Conservation (phyloP, 2,888 invertebrate genomes). For the Ditula angustiorana region DNA sequence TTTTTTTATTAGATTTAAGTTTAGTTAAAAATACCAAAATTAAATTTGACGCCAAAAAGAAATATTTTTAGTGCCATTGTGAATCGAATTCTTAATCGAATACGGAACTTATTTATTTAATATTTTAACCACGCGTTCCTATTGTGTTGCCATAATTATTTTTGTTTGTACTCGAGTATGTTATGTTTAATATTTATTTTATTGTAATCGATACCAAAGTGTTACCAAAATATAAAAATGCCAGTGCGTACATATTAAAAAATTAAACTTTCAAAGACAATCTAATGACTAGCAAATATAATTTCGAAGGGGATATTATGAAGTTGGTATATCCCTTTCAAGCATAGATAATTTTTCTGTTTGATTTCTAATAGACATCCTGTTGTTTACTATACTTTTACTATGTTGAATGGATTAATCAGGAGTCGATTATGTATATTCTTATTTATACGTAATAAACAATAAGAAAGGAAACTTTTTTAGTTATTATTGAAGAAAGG, state of each 20-base stretch:
- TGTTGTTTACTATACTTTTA: too few species aligned
- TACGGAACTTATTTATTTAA: conserved; percentile 33
- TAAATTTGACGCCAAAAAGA: neutral
- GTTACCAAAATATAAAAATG: conserved; percentile 28
- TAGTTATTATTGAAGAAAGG: too few species aligned
- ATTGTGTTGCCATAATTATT: conserved; percentile 46
- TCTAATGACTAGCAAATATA: too few species aligned
- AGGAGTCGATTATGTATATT: too few species aligned
- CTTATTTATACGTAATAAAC: too few species aligned
- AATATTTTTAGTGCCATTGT: conserved; percentile 21
- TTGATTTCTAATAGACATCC: too few species aligned
- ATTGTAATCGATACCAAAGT: conserved; percentile 20
- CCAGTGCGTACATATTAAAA: neutral
- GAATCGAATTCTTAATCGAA: conserved; percentile 6
- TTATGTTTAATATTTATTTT: conserved; percentile 22
- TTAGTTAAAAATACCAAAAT: neutral
- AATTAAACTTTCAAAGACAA: neutral
- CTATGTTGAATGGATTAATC: too few species aligned
- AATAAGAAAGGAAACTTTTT: too few species aligned
- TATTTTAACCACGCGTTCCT: conserved; percentile 50
- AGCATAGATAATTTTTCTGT: too few species aligned
- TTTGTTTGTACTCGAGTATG: conserved; percentile 26
- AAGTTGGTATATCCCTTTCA: too few species aligned
- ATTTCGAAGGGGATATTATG: too few species aligned
- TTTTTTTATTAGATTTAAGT: too few species aligned